Evolutionary conservation across 1,140 invertebrate genomes (phyloP).

Genomic region (Diabrotica virgifera): DNA sequence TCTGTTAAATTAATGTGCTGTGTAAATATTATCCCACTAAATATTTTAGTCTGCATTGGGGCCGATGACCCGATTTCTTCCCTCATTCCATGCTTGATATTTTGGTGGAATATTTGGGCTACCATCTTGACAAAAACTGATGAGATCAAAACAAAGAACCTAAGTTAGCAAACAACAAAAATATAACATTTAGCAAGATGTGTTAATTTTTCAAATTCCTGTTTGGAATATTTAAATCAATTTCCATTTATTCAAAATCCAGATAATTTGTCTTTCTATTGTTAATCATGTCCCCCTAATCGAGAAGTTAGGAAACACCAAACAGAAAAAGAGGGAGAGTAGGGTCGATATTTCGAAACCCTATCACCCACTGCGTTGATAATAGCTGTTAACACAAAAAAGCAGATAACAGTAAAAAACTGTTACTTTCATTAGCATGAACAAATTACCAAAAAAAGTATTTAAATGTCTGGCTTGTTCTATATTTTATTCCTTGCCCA

Average conservation of each 20-base stretch:
- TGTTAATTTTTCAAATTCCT: neutral
- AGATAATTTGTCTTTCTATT: constrained; percentile 13
- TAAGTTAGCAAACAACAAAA: no score
- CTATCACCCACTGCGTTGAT: constrained; percentile 14
- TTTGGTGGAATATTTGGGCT: no score
- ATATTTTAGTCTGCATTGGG: no score
- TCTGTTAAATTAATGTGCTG: no score
- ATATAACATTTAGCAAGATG: neutral
- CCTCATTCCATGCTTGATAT: no score
- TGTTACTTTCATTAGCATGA: neutral
- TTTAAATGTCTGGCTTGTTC: neutral
- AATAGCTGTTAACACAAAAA: neutral
- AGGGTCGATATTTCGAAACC: constrained; percentile 20
- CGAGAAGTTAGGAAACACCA: constrained; percentile 4
- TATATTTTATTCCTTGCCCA: neutral
- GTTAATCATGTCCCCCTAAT: constrained; percentile 6
- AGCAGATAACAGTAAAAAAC: neutral
- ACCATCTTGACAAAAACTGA: no score
- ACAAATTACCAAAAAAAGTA: neutral
- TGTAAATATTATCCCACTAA: no score
- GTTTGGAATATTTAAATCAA: neutral
- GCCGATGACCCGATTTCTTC: no score
- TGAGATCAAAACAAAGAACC: no score
- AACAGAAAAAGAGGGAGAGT: constrained; percentile 8
- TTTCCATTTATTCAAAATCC: neutral